These are phyloP conservation scores for Steinernema feltiae DNA, from an alignment of 1,140 invertebrate species.

Conservation along the genomic window DNA sequence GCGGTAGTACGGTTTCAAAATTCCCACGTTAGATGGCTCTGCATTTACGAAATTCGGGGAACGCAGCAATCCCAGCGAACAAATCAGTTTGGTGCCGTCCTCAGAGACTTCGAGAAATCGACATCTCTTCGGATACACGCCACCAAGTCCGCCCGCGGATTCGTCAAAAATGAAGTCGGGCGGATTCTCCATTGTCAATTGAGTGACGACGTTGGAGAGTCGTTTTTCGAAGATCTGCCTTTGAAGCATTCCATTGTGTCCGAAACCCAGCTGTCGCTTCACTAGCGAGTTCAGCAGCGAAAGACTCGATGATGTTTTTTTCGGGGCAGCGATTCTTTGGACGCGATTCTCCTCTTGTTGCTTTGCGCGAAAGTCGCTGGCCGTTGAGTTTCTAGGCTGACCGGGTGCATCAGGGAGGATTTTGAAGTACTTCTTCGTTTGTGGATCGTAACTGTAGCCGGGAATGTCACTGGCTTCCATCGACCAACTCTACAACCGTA, in stretches of 20 bases:
- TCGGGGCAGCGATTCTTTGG: not conserved
- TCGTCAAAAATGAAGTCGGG: not conserved
- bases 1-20: not conserved
- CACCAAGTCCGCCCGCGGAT: not conserved
- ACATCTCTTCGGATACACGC: not conserved
- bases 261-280: not conserved
- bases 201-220: not conserved
- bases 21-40: not conserved
- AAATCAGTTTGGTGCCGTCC: not conserved
- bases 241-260: not conserved
- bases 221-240: not conserved
- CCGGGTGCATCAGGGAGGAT: not conserved
- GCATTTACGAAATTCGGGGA: no score
- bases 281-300: not conserved
- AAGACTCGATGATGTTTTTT: not conserved
- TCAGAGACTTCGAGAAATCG: not conserved
- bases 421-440: slow-evolving; percentile 2
- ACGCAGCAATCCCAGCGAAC: not conserved
- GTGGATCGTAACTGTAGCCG: not conserved
- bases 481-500: not conserved
- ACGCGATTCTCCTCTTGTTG: not conserved
- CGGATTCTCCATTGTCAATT: not conserved
- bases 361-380: not conserved
- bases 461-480: not conserved
- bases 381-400: not conserved